These are phyloP conservation scores for Antitype chi DNA, from an alignment of 2,888 invertebrate species.

Conservation along the genomic window DNA sequence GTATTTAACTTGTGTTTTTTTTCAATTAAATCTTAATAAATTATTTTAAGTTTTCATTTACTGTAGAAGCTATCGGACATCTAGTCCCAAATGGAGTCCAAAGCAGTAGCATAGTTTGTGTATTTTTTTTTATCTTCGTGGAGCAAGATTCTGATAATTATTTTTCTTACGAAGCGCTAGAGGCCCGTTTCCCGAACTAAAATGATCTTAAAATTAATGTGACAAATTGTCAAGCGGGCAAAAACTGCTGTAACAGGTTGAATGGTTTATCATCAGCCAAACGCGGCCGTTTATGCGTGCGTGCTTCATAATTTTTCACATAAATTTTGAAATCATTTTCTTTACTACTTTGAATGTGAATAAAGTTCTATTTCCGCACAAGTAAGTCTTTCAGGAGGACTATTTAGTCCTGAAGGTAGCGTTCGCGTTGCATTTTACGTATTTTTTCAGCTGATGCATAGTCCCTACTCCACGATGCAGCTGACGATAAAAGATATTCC, in stretches of 20 bases:
- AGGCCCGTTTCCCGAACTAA: neutral
- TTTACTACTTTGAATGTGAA: neutral
- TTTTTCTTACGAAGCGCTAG: too few relatives aligned
- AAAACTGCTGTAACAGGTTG: neutral
- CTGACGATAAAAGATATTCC: too few relatives aligned
- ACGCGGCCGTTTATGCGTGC: neutral
- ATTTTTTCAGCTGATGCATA: too few relatives aligned
- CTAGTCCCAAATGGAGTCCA: neutral
- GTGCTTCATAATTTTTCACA: neutral
- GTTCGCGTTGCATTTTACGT: too few relatives aligned
- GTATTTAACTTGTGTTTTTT: constrained; percentile 24
- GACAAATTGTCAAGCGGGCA: neutral
- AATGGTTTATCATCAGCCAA: neutral
- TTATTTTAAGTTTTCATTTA: neutral
- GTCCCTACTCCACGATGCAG: too few relatives aligned
- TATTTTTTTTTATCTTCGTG: neutral
- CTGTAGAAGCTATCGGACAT: neutral
- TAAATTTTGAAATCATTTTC: neutral
- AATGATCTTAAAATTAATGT: neutral
- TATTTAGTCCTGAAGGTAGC: too few relatives aligned
- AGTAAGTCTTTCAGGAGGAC: too few relatives aligned
- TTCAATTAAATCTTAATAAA: constrained; percentile 9
- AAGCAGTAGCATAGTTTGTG: neutral
- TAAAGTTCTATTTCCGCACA: too few relatives aligned
- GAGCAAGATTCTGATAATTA: neutral